These are phyloP conservation scores for Tenthredo scrophulariae DNA, from an alignment of 2,888 invertebrate species.

Conservation along the genomic window DNA sequence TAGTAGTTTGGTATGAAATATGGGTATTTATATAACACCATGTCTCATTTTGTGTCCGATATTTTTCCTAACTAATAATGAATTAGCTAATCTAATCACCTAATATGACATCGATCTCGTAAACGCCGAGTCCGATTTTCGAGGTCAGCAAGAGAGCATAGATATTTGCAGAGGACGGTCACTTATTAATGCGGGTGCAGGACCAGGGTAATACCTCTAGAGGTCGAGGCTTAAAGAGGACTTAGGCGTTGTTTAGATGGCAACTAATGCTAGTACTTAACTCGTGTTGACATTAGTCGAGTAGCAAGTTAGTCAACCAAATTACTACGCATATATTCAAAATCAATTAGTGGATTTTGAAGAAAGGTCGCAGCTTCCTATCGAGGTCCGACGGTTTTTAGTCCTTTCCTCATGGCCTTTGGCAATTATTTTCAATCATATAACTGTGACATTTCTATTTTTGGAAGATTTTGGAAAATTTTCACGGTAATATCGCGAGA, in stretches of 20 bases:
- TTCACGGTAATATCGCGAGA: neutral
- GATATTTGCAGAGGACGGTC: constrained; percentile 65
- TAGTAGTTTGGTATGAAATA: neutral
- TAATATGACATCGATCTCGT: neutral
- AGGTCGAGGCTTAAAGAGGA: constrained; percentile 69
- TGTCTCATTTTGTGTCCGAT: neutral
- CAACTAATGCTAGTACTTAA: constrained; percentile 64
- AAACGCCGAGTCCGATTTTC: constrained; percentile 35
- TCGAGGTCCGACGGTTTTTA: neutral
- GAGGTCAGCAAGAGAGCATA: constrained; percentile 20
- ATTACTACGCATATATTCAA: constrained; percentile 49
- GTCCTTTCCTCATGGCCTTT: neutral
- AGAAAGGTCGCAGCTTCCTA: neutral
- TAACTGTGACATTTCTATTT: neutral
- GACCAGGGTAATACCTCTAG: constrained; percentile 61
- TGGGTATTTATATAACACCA: neutral
- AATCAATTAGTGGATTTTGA: constrained; percentile 26
- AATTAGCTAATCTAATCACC: constrained; percentile 16
- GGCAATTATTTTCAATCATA: neutral
- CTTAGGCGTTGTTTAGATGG: constrained; percentile 71
- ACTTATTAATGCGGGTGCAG: constrained; percentile 77
- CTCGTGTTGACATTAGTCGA: constrained; percentile 51
- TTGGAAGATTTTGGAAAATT: neutral
- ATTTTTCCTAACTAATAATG: neutral
- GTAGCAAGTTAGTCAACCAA: constrained; percentile 52